These are phyloP conservation scores for Hydroisotoma schaefferi DNA, from an alignment of 2,888 invertebrate genomes.

Conservation along the genomic window DNA sequence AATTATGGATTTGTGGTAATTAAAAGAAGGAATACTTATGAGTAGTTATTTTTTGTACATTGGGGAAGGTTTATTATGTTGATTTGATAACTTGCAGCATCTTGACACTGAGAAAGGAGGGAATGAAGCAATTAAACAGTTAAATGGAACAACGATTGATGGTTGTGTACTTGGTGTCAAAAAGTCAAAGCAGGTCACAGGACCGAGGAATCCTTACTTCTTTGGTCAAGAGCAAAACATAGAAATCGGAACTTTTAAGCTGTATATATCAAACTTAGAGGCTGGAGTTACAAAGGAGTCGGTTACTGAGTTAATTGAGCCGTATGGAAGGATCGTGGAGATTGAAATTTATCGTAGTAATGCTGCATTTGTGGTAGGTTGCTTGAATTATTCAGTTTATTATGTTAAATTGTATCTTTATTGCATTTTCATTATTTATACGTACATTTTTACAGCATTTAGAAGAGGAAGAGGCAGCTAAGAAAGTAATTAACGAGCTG, in stretches of 20 bases:
- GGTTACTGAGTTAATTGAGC: conserved; percentile 33
- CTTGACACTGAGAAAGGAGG: conserved; percentile 23
- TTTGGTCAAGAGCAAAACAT: no score
- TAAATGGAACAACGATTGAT: conserved; percentile 21
- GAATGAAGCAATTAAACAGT: conserved; percentile 20
- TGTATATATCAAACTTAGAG: conserved; percentile 34
- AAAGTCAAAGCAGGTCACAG: conserved; percentile 19
- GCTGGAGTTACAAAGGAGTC: conserved; percentile 28
- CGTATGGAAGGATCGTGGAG: conserved; percentile 43
- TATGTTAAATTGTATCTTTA: neutral
- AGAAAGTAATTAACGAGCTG: conserved; percentile 83
- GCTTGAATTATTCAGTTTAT: neutral
- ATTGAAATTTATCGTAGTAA: conserved; percentile 32
- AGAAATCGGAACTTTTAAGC: conserved; percentile 41
- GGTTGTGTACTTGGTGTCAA: conserved; percentile 27
- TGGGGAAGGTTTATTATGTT: neutral
- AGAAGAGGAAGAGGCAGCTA: conserved; percentile 88
- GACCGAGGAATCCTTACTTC: neutral
- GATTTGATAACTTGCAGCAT: conserved; percentile 15
- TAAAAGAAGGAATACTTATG: neutral
- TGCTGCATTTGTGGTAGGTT: conserved; percentile 46
- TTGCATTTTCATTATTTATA: conserved; percentile 4
- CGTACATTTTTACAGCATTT: conserved; percentile 63
- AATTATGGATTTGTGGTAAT: conserved; percentile 46
- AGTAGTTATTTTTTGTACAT: neutral